Conservation (phyloP, 2,888 invertebrate genomes). For the Slavum lentiscoides region DNA sequence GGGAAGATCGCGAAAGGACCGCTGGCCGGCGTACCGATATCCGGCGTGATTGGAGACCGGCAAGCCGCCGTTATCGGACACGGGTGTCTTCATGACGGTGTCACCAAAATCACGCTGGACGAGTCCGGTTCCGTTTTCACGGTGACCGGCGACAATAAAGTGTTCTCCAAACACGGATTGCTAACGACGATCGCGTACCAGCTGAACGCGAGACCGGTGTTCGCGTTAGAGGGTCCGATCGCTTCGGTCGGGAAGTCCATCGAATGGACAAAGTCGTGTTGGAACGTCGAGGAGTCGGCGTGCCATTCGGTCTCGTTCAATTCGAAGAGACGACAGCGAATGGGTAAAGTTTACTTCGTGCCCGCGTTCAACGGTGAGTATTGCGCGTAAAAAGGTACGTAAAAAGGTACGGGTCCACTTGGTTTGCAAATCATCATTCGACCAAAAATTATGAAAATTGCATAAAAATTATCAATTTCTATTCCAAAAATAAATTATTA, state of each 20-base stretch:
- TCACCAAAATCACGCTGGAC: slow-evolving; percentile 94
- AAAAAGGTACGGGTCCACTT: no score
- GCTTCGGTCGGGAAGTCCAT: slow-evolving; percentile 86
- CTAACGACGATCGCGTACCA: slow-evolving; percentile 94
- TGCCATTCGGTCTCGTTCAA: no score
- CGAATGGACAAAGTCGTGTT: slow-evolving; percentile 71
- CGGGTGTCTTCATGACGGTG: slow-evolving; percentile 83
- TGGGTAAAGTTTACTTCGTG: slow-evolving; percentile 85
- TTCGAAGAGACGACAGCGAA: slow-evolving; percentile 67
- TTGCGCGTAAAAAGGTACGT: no score
- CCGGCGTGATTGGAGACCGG: slow-evolving; percentile 91
- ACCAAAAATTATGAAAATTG: no score
- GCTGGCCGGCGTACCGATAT: slow-evolving; percentile 75
- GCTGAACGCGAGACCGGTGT: slow-evolving; percentile 70
- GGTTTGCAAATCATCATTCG: no score
- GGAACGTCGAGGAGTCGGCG: slow-evolving; percentile 62
- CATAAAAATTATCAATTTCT: no score
- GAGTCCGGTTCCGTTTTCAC: slow-evolving; percentile 94
- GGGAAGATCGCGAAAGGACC: slow-evolving; percentile 71
- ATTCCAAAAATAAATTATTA: no score
- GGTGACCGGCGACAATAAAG: slow-evolving; percentile 74
- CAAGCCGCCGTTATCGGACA: slow-evolving; percentile 95
- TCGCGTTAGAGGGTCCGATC: slow-evolving; percentile 92
- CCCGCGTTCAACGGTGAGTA: slow-evolving; percentile 84
- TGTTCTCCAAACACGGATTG: slow-evolving; percentile 68